Evolutionary conservation across 2,797 vertebrate genomes (phyloP).

Genomic region (Hephaestus fuliginosus): DNA sequence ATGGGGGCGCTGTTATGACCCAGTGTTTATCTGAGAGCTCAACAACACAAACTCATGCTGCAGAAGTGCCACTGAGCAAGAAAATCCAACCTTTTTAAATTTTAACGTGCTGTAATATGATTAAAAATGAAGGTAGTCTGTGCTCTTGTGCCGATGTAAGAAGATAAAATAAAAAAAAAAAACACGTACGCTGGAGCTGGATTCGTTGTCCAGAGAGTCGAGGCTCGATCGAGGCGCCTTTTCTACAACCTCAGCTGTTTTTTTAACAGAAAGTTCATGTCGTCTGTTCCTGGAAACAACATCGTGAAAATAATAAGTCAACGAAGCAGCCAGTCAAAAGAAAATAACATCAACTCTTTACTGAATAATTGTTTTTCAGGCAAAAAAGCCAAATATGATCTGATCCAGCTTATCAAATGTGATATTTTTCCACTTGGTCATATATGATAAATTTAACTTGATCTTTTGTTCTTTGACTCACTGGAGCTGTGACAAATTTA

Average conservation of each 20-base stretch:
- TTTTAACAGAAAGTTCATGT: conserved; percentile 52
- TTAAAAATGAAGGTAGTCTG: too few relatives aligned
- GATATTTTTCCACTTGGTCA: not conserved
- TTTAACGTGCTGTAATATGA: not conserved
- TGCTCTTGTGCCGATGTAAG: too few relatives aligned
- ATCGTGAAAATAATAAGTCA: too few relatives aligned
- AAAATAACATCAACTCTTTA: too few relatives aligned
- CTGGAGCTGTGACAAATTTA: too few relatives aligned
- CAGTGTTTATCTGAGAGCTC: not conserved
- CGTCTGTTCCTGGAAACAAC: conserved; percentile 57
- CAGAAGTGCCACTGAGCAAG: not conserved
- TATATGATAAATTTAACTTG: not conserved
- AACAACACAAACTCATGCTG: not conserved
- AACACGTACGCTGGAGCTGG: conserved; percentile 64
- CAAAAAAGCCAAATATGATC: not conserved
- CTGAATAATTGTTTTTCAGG: not conserved
- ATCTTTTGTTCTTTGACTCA: not conserved
- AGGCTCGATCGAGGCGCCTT: conserved; percentile 16
- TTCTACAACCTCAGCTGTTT: conserved; percentile 48
- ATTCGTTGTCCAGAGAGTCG: conserved; percentile 53
- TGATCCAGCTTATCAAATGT: not conserved
- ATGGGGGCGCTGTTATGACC: not conserved
- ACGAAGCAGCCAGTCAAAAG: too few relatives aligned
- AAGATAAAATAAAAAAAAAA: too few relatives aligned
- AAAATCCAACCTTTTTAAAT: not conserved